Conservation (phyloP, 2,888 invertebrate genomes). For the Heliconius hortense region DNA sequence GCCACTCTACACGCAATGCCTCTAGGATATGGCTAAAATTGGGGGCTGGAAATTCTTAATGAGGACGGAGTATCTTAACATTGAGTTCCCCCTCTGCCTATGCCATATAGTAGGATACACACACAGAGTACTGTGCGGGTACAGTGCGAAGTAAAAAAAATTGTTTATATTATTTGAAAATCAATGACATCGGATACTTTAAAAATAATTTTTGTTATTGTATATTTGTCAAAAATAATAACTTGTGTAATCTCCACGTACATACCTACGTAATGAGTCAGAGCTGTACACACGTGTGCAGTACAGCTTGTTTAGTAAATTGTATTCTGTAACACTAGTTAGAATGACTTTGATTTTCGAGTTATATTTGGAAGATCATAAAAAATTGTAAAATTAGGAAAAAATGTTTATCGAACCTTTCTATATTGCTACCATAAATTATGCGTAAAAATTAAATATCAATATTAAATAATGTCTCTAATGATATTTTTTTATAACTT, state of each 20-base stretch:
- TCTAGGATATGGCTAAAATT: no score
- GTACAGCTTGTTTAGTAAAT: constrained; percentile 72
- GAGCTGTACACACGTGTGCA: constrained; percentile 62
- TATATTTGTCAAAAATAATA: not conserved
- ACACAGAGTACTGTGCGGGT: no score
- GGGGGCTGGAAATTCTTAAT: no score
- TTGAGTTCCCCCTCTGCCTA: no score
- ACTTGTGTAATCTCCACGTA: constrained; percentile 2
- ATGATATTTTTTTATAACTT: not conserved
- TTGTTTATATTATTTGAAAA: not conserved
- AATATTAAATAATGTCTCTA: not conserved
- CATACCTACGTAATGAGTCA: constrained; percentile 51
- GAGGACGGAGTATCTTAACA: no score
- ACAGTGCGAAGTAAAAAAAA: no score
- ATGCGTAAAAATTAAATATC: not conserved
- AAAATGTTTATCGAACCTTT: not conserved
- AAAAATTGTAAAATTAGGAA: not conserved
- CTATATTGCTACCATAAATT: no score
- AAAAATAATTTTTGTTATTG: constrained; percentile 3
- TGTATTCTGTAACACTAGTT: constrained; percentile 61
- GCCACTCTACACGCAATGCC: no score
- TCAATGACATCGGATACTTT: not conserved
- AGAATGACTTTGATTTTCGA: constrained; percentile 37
- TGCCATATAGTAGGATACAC: no score
- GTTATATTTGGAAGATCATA: constrained; percentile 44